Percentiles rank a stretch among this genome's conserved stretches.
These are phyloP conservation scores for Trissolcus brochymenae DNA, from an alignment of 2,888 invertebrate species.

Conservation along the genomic window DNA sequence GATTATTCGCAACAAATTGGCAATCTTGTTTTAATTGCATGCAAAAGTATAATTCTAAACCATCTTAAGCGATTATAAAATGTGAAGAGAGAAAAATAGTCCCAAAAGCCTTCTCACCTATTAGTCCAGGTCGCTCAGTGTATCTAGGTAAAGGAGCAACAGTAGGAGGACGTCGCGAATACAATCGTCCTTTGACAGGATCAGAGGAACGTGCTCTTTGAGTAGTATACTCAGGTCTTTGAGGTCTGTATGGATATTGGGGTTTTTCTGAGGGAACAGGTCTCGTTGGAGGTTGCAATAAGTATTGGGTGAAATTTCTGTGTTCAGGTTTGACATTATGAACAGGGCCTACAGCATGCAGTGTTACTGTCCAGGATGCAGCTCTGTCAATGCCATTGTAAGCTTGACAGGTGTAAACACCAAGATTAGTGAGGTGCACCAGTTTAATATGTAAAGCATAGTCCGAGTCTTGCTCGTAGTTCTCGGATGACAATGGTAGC, in stretches of 20 bases:
- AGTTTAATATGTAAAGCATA: slow-evolving; percentile 85
- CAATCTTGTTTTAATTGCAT: background rate
- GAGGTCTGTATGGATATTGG: slow-evolving; percentile 69
- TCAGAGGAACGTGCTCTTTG: slow-evolving; percentile 71
- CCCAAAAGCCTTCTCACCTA: slow-evolving; percentile 65
- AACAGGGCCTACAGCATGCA: slow-evolving; percentile 86
- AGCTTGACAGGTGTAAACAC: slow-evolving; percentile 92
- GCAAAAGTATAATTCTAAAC: background rate
- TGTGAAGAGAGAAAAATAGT: slow-evolving; percentile 3
- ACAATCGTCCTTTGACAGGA: slow-evolving; percentile 62
- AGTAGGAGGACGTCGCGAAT: slow-evolving; percentile 61
- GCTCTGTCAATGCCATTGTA: slow-evolving; percentile 89
- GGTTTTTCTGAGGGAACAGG: slow-evolving; percentile 73
- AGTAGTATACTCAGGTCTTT: slow-evolving; percentile 68
- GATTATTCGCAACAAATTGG: too few relatives aligned
- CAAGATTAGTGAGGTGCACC: slow-evolving; percentile 85
- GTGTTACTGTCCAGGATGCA: slow-evolving; percentile 85
- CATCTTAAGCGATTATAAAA: background rate
- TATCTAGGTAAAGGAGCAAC: slow-evolving; percentile 66
- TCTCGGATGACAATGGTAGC: slow-evolving; percentile 83
- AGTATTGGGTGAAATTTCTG: slow-evolving; percentile 79
- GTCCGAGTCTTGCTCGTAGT: slow-evolving; percentile 85
- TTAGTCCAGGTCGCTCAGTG: slow-evolving; percentile 55
- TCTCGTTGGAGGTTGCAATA: slow-evolving; percentile 79
- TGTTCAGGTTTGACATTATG: slow-evolving; percentile 79